Base-by-base conservation (phyloP, 2,888 invertebrate genomes). In the Rhagonycha fulva region DNA sequence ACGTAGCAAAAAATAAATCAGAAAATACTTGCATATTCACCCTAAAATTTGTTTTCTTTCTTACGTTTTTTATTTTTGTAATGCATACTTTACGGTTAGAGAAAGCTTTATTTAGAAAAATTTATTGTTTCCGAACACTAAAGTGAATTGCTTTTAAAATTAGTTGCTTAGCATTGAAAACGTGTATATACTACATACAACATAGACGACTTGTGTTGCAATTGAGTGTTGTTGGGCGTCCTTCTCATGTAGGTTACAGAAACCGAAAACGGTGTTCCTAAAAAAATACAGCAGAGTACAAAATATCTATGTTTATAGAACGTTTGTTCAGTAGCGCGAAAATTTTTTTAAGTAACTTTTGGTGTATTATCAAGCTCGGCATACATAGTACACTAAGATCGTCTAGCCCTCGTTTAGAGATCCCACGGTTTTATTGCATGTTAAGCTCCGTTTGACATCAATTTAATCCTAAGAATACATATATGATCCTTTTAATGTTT, bases 281-380 rank as follows among this genome's bases (percentile, higher is more conserved):
- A 70, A 32, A 73, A 76, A 76, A 72, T 73, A 24, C 70, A 76
- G 26, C 14, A 76, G 30, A 47, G n/a, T n/a, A 70, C 62, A 70
- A 74, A 67, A 74, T 70, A 74, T 74, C 62, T 74, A 70, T 70
- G 66, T 74, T 74, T 74, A 66, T 69, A 74, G 69, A 74, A 74
- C 71, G 74, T 78, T 77, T 78, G 78, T 78, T 76, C 76, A 62
- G 71, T 74, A 72, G 70, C 62, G 68, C 67, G 72, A 62, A 70
- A 70, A 74, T 71, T 70, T 68, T 74, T 80, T 78, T 80, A 81
- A 81, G 81, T 81, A 81, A 80, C 74, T 81, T 81, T 81, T 78
- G 72, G 76, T 81, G 81, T 81, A 80, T 67, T 69, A 78, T 75
- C 76, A 76, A 78, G 74, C 70, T 70, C 72, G 28, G 75, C 62